A percentile compares a stretch with the other conserved stretches of the same genome.
These are phyloP conservation scores for Xiphydria camelus DNA, from an alignment of 2,888 invertebrate genomes.

Conservation along the genomic window DNA sequence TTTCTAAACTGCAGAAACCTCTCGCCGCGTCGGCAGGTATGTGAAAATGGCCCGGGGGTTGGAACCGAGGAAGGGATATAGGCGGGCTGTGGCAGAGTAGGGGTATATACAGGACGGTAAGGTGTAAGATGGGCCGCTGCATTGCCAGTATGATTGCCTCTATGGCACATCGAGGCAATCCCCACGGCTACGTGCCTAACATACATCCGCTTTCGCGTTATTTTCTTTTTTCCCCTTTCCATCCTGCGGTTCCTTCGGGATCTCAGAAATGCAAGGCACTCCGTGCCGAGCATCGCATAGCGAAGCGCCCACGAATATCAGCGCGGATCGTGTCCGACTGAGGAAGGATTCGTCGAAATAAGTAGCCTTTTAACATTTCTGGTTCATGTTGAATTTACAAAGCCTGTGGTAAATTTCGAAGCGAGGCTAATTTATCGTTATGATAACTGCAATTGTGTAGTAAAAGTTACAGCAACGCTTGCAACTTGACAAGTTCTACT, in stretches of 20 bases:
- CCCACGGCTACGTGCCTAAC: slow-evolving; percentile 58
- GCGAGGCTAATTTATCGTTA: no score
- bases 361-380: no score
- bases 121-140: slow-evolving; percentile 54
- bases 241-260: slow-evolving; percentile 29
- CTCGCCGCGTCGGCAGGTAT: no score
- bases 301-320: slow-evolving; percentile 42
- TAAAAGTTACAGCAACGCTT: no score
- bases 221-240: slow-evolving; percentile 25
- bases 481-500: no score
- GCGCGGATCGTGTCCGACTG: slow-evolving; percentile 30
- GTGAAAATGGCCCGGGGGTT: no score
- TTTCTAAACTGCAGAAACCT: slow-evolving; percentile 34
- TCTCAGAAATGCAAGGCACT: slow-evolving; percentile 47
- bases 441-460: no score
- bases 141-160: slow-evolving; percentile 57
- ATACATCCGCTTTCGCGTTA: slow-evolving; percentile 53
- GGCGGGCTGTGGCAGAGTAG: slow-evolving; percentile 17
- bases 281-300: slow-evolving; percentile 40
- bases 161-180: slow-evolving; percentile 58
- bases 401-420: no score
- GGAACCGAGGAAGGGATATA: slow-evolving; percentile 7
- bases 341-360: no score
- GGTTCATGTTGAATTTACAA: no score
- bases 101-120: slow-evolving; percentile 44